Evolutionary conservation across 30 jellyfish, hydroid and myxozoan genomes (phyloP), one percentile per base, ranked within the genome.

Genomic region (Hydractinia echinata): DNA sequence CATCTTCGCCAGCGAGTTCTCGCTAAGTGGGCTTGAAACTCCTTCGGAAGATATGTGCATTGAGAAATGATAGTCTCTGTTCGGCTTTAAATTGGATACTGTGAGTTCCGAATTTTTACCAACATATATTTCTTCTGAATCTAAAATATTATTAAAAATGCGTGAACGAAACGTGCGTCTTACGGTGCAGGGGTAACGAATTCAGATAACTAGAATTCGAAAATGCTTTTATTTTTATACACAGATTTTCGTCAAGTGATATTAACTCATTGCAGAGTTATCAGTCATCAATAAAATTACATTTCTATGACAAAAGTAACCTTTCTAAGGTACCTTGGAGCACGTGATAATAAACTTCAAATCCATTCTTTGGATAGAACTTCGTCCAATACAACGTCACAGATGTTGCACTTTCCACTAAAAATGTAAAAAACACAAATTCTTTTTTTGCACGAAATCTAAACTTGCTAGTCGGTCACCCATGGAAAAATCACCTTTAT

Each of bases 321-420:
- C 44, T 30, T 30, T 1, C 2, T 30, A 30, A 30, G 44, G 66
- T 76, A 87, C 96, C 86, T 48, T 79, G 73, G 50, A 61, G 62
- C 55, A 87, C 55, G 5, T 73, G 79, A 76, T 76, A 83, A 13
- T 90, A 73, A 53, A 84, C 95, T 79, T 83, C 90, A 7, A 89
- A 81, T 20, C 94, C 94, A 66, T 90, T 89, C 72, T 89, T 83
- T 4, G 95, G 96, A 52, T 80, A 71, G 50, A 74, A 82, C 9
- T 82, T 85, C 49, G 69, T 77, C 96, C 96, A 89, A 5, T 72
- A 77, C 15, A 84, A 48, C 51, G 69, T 9, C 51, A 55, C 83
- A 19, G 96, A 79, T 21, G 96, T 81, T 39, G 96, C 76, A 54
- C 96, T 82, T 77, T 87, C 96, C 55, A 87, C 96, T 76, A 54